Percentiles rank a stretch among this genome's conserved stretches.
These are phyloP conservation scores for Aphaenogaster floridana DNA, from an alignment of 1,140 invertebrate species.

Conservation along the genomic window DNA sequence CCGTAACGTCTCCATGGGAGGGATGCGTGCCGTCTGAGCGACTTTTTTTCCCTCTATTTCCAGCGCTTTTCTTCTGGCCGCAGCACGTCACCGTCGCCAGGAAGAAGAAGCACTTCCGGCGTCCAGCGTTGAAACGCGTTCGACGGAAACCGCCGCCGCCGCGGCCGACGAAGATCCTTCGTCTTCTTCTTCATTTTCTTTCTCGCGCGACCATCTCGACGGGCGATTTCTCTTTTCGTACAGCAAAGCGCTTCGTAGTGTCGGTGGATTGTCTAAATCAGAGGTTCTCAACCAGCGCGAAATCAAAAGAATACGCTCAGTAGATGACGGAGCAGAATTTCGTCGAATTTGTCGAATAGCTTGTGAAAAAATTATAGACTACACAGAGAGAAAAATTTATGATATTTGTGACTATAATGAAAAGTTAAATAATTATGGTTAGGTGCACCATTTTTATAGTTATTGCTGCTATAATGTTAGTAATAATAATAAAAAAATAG, in stretches of 20 bases:
- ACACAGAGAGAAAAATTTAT: too few species aligned
- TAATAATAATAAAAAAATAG: too few species aligned
- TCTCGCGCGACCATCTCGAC: slow-evolving; percentile 22
- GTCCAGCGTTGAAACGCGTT: slow-evolving; percentile 46
- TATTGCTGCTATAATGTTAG: too few species aligned
- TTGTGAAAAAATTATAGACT: not conserved
- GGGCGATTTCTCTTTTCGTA: slow-evolving; percentile 22
- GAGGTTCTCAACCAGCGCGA: not conserved
- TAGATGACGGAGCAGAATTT: not conserved
- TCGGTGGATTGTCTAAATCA: slow-evolving; percentile 31
- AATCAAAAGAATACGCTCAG: not conserved
- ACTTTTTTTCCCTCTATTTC: slow-evolving; percentile 15
- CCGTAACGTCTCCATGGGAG: not conserved
- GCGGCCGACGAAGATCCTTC: slow-evolving; percentile 20
- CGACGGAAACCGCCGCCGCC: slow-evolving; percentile 29
- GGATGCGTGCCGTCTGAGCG: slow-evolving; percentile 56
- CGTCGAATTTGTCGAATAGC: not conserved
- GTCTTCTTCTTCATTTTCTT: slow-evolving; percentile 29
- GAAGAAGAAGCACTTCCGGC: slow-evolving; percentile 58
- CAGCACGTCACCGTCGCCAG: not conserved
- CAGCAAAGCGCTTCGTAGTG: not conserved
- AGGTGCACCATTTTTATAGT: too few species aligned
- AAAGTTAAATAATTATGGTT: too few species aligned
- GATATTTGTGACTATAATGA: too few species aligned
- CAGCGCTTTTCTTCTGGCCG: not conserved